phyloP scores from a whole-genome alignment of 1,140 invertebrate species.

The Sipha flava region DNA sequence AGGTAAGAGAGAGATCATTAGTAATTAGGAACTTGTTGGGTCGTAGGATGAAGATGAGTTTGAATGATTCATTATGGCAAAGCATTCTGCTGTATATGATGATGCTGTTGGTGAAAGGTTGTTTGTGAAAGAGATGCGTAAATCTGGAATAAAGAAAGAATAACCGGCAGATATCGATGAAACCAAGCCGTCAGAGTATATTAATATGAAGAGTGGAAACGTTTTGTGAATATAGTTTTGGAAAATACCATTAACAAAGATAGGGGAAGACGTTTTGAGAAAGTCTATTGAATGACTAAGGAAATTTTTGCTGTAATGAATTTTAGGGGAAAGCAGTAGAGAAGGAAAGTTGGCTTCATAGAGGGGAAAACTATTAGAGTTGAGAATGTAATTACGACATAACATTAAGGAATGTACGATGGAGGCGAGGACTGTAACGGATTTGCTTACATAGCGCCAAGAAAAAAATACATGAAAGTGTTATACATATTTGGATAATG shows the following conservation, averaged over 20 bases:
- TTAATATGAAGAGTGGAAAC: too few relatives aligned
- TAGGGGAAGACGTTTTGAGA: background rate
- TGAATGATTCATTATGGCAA: background rate
- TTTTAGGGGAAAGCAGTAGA: background rate
- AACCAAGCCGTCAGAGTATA: too few relatives aligned
- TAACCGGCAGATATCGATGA: too few relatives aligned
- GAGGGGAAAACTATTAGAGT: background rate
- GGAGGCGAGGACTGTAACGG: background rate
- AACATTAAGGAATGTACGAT: background rate
- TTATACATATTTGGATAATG: background rate
- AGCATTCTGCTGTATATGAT: background rate
- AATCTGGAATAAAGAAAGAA: too few relatives aligned
- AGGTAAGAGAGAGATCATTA: background rate
- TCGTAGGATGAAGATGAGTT: background rate
- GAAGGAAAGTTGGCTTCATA: background rate
- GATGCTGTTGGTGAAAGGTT: background rate
- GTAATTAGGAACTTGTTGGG: background rate
- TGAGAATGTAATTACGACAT: background rate
- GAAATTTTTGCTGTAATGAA: background rate
- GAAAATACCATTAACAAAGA: background rate
- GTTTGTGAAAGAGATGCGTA: background rate
- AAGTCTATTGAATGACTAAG: background rate
- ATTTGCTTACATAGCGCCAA: background rate
- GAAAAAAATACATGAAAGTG: background rate
- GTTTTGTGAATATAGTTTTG: background rate